Evolutionary conservation across 2,113 vertebrate genomes (phyloP).

Genomic region (Crotalus helleri): DNA sequence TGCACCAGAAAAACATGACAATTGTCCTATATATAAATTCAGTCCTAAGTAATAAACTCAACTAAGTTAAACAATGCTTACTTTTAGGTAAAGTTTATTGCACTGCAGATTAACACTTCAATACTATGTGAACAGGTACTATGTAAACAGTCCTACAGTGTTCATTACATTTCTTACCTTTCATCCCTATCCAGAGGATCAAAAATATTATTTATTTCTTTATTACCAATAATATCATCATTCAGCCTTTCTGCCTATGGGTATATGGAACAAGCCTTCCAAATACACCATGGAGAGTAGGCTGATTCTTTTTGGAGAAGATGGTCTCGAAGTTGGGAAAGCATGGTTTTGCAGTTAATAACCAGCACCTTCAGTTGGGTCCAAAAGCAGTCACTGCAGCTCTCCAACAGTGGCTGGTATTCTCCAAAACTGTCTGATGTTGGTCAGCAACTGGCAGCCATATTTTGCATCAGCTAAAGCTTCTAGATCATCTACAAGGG

Average conservation of each 20-base stretch:
- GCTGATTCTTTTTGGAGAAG: background rate
- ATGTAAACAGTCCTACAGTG: background rate
- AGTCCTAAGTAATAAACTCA: background rate
- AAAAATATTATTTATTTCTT: background rate
- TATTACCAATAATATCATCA: background rate
- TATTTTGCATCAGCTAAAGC: background rate
- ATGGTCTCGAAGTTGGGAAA: background rate
- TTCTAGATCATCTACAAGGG: background rate
- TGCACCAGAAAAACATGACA: constrained; percentile 1
- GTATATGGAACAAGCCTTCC: background rate
- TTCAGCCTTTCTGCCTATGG: background rate
- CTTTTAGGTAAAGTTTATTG: background rate
- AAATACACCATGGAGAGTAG: background rate
- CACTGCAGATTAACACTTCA: background rate
- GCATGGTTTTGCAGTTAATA: background rate
- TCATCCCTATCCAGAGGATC: background rate
- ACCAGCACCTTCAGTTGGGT: background rate
- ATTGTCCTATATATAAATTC: background rate
- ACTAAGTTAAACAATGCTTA: background rate
- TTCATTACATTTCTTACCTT: background rate
- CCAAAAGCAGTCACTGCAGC: background rate
- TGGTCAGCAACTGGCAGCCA: background rate
- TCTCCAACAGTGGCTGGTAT: background rate
- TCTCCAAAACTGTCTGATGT: background rate
- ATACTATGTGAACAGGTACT: background rate